A percentile compares a stretch with the other conserved stretches of the same genome.
Evolutionary conservation across 2,113 vertebrate species (phyloP).

Genomic region (Anthoscopus minutus): DNA sequence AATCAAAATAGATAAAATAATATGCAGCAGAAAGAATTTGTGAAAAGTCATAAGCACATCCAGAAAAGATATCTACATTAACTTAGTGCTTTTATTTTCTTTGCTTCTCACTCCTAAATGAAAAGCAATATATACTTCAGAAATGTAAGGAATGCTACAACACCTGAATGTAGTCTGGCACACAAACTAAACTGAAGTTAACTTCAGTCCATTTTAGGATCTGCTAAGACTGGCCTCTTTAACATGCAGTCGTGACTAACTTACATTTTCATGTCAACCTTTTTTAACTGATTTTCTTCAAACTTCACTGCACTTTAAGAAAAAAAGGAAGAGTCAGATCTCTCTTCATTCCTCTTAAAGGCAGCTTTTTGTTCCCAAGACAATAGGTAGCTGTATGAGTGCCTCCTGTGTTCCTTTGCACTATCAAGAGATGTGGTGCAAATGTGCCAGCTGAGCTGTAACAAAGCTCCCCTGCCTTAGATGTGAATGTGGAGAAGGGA

Average conservation of each 20-base stretch:
- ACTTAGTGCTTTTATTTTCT: not conserved
- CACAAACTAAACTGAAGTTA: not conserved
- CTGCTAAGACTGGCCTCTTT: constrained; percentile 10
- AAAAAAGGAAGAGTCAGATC: not conserved
- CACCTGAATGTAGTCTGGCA: constrained; percentile 18
- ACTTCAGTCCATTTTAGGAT: not conserved
- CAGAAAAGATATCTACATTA: not conserved
- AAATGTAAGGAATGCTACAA: constrained; percentile 49
- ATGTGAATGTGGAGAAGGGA: not conserved
- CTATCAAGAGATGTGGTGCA: not conserved
- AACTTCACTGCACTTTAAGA: not conserved
- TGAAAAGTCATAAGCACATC: not conserved
- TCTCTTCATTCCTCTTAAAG: not conserved
- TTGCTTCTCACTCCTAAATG: not conserved
- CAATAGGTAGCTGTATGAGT: not conserved
- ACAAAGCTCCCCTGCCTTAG: not conserved
- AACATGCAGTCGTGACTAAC: not conserved
- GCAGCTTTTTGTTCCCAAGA: not conserved
- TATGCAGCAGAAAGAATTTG: not conserved
- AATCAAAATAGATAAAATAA: not conserved
- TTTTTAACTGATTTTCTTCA: not conserved
- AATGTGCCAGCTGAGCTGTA: not conserved
- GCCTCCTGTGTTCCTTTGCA: not conserved
- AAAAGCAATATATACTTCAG: not conserved
- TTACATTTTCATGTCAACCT: not conserved